Evolutionary conservation across 2,113 vertebrate genomes (phyloP).

Genomic region (western clawed frog (Xenopus tropicalis)): UCB_Xtro_10.0 CM004444.2:146844001-146844500

Average conservation of each 20-base stretch:
- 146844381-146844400: constrained; percentile 38
- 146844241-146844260: constrained; percentile 13
- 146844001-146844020: neutral
- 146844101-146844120: constrained; percentile 4
- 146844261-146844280: constrained; percentile 29
- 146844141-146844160: constrained; percentile 10
- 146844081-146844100: neutral
- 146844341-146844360: constrained; percentile 9
- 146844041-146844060: neutral
- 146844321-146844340: constrained; percentile 17
- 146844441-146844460: neutral
- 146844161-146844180: constrained; percentile 24
- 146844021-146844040: neutral
- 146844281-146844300: constrained; percentile 23
- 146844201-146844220: constrained; percentile 42
- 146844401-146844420: constrained; percentile 25
- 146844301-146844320: constrained; percentile 7
- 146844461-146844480: constrained; percentile 22
- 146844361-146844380: constrained; percentile 20
- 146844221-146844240: constrained; percentile 46
- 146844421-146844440: constrained; percentile 7
- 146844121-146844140: constrained; percentile 13
- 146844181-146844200: constrained; percentile 1
- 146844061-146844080: neutral
- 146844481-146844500: neutral